Percentiles rank a stretch among this genome's conserved stretches.
Evolutionary conservation across 1,140 invertebrate species (phyloP).

Genomic region (Trissolcus basalis): DNA sequence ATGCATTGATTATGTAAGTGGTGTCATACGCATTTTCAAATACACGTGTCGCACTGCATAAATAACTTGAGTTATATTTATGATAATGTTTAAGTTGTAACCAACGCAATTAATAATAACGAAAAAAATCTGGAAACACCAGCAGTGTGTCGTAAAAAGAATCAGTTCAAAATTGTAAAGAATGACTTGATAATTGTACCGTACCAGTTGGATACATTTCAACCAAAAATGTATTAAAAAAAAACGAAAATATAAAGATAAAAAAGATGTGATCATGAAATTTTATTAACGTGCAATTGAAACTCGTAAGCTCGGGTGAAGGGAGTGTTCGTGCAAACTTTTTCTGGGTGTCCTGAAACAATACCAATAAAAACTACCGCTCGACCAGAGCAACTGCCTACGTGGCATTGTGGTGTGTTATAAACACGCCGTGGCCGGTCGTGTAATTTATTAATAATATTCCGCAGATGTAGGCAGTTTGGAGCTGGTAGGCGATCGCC

Average conservation of each 20-base stretch:
- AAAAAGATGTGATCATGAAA: too few species aligned
- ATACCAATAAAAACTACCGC: constrained; percentile 21
- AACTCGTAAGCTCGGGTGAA: constrained; percentile 1
- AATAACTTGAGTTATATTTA: constrained; percentile 40
- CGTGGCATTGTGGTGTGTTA: constrained; percentile 36
- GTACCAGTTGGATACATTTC: too few species aligned
- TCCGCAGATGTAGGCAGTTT: constrained; percentile 57
- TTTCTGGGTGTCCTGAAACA: constrained; percentile 17
- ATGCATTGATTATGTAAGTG: constrained; percentile 49
- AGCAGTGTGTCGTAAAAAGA: too few species aligned
- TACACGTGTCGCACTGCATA: constrained; percentile 26
- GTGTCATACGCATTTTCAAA: constrained; percentile 43
- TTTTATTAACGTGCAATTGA: neutral
- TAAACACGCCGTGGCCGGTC: constrained; percentile 41
- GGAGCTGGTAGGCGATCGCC: constrained; percentile 55
- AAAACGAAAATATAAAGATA: too few species aligned
- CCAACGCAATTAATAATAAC: constrained; percentile 27
- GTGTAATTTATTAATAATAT: constrained; percentile 63
- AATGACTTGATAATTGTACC: too few species aligned
- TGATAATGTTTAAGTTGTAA: constrained; percentile 20
- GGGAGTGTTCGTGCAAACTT: neutral
- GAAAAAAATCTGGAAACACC: neutral
- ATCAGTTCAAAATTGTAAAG: too few species aligned
- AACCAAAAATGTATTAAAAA: too few species aligned
- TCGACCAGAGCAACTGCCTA: constrained; percentile 43